Base-by-base conservation (phyloP, 1,140 invertebrate genomes). In the Drosophila santomea region DNA sequence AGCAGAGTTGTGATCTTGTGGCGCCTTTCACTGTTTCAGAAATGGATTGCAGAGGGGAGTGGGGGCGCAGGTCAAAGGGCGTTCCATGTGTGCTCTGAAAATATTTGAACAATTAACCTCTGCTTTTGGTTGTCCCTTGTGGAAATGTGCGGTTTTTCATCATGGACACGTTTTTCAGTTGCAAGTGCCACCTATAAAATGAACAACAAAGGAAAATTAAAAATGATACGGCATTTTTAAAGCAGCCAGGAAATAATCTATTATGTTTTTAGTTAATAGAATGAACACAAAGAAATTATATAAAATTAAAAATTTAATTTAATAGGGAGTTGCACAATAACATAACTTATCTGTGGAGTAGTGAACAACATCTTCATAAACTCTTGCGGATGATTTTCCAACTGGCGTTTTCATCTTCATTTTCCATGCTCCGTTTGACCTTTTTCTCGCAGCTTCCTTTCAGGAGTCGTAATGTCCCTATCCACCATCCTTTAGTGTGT, bases 31-130 rank as follows among this genome's bases (percentile, higher is more conserved):
- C 61, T 61, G 52, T 44, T 57, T 20, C 12, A 25, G 43, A 8
- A 32, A 32, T 3, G 41, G 35, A 28, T 7, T 11, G 12, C 17
- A 10, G 23, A 25, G 12, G 6, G 15, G 4, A 0, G 2, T 17
- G 44, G 25, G 11, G n/a, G 14, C 11, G 6, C n/a, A 17, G 60
- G 61, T 64, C 54, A 51, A 57, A 68, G 74, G 74, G 56, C 36
- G 43, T 23, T 52, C 48, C 73, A 68, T 82, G 79, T 74, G 74
- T 74, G 58, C 50, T 45, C 74, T 55, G 74, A 54, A 74, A 82
- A 69, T 69, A 82, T 82, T 81, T 82, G 39, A 78, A 74, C 79
- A 69, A 82, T 78, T 82, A 78, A 74, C 62, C 74, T 78, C 25
- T 68, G 62, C 15, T 82, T 69, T 82, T 82, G 74, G 43, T 32